A percentile compares a stretch with the other conserved stretches of the same genome.
phyloP scores from a whole-genome alignment of 2,113 vertebrate species.

The Hystrix brachyura region DNA sequence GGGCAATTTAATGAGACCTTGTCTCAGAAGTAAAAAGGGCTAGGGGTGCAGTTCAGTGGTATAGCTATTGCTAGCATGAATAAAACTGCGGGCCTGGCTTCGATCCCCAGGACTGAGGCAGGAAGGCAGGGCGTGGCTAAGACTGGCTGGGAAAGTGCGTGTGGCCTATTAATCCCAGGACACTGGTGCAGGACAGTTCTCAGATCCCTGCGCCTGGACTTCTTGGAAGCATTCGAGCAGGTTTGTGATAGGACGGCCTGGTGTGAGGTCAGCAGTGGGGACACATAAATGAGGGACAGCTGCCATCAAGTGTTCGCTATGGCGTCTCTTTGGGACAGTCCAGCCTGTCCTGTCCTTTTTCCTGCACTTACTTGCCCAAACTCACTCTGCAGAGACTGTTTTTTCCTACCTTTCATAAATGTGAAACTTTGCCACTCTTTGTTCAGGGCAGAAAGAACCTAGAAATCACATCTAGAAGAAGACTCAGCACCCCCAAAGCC shows the following conservation, averaged over 20 bases:
- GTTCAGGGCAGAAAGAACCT: neutral
- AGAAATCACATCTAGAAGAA: neutral
- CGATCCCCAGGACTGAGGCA: neutral
- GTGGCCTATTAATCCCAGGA: neutral
- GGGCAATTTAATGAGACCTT: neutral
- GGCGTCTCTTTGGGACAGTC: neutral
- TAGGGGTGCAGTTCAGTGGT: neutral
- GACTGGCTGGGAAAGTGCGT: neutral
- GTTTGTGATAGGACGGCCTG: neutral
- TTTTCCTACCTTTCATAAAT: neutral
- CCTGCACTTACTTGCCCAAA: neutral
- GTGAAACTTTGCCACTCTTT: neutral
- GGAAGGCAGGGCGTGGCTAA: neutral
- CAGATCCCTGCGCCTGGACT: neutral
- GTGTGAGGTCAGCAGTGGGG: neutral
- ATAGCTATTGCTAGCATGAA: neutral
- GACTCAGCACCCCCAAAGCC: neutral
- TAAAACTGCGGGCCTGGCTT: neutral
- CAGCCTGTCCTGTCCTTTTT: neutral
- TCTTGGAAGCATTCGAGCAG: neutral
- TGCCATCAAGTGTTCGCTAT: neutral
- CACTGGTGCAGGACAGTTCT: neutral
- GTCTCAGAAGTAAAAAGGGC: neutral
- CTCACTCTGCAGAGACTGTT: neutral
- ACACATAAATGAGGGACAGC: neutral